Evolutionary conservation across 2,797 vertebrate species (phyloP), one percentile per base, ranked within the genome.

Genomic region (Hydrocynus forskahlii): DNA sequence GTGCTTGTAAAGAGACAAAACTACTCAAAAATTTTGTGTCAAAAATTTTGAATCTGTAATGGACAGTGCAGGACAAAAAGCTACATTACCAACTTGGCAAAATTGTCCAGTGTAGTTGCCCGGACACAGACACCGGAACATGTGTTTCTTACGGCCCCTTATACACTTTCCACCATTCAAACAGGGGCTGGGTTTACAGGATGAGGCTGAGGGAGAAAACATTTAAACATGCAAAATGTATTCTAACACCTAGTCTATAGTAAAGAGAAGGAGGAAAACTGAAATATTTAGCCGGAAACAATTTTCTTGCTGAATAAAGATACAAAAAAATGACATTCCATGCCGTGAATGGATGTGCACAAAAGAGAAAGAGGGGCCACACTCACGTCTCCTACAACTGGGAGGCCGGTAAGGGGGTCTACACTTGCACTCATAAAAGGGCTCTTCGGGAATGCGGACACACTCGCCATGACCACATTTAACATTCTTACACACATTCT

Each of bases 361-460:
- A n/a, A 23, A 4, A 50, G 35, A 55, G 40, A 23, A 50, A 70
- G n/a, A 40, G 40, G 38, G 43, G 25, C 23, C n/a, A 60, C 21
- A 23, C 83, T 77, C 69, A 92, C 92, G 29, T 88, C 75, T 92
- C 6, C 4, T 91, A 87, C 92, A 93, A 55, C 54, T 40, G 5
- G 90, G 90, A 0, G 86, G 89, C 62, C 17, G 74, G 84, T 68
- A 93, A 0, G 92, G 91, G 1, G 74, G 60, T 10, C 29, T 85
- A 83, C 91, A 93, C 67, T 91, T 90, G 88, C 92, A 94, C 84
- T 92, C 86, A n/a, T 89, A 87, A 83, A 89, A 93, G 0, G 92
- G 92, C 10, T 88, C 38, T 2, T 83, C 19, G 5, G 81, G n/a
- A 21, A 72, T 92, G 29, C 84, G 12, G 0, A 91, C 81, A 48